Base-by-base conservation (phyloP, 1,140 invertebrate genomes). In the Tribolium castaneum region DNA sequence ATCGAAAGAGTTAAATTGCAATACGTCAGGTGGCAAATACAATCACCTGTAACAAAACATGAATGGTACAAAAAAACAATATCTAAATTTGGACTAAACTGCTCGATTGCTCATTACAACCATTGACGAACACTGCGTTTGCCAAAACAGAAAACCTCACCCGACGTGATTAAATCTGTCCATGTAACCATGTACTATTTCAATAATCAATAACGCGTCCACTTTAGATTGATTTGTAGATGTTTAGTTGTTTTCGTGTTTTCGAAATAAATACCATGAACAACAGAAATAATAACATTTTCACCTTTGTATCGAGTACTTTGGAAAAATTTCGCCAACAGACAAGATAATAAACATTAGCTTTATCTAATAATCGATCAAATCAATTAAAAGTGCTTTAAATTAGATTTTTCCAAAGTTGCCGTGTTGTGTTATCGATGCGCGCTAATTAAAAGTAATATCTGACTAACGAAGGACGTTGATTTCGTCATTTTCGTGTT, bases 131-230 rank as follows among this genome's bases (percentile, higher is more conserved):
- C 16, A 19, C 19, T 34, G 22, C 56, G 56, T 62, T 59, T 14
- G 14, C 34, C 10, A 35, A 66, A 66, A 66, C 59, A 66, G 12
- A 66, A 66, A 66, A 66, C 59, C 59, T 66, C 59, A 52, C 59
- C 30, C 59, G 6, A 12, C 16, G 6, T 66, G 25, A 66, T 66
- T 66, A 66, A 66, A 35, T 66, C 59, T 13, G 59, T 66, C 30
- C 22, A 7, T 34, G n/a, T 22, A 66, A 66, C n/a, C 12, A 12
- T 35, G 59, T 66, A 35, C 59, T 13, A 66, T 66, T n/a, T 62
- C 56, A 66, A 66, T 66, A 66, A 66, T 66, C 59, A 66, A 66
- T 66, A 66, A 39, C 14, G 7, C 19, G 59, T 66, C 59, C 59
- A 66, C 59, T 66, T 66, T 66, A 66, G 54, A 59, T 59, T 19